Evolutionary conservation across 2,113 vertebrate genomes (phyloP).

Genomic region (Manacus vitellinus): DNA sequence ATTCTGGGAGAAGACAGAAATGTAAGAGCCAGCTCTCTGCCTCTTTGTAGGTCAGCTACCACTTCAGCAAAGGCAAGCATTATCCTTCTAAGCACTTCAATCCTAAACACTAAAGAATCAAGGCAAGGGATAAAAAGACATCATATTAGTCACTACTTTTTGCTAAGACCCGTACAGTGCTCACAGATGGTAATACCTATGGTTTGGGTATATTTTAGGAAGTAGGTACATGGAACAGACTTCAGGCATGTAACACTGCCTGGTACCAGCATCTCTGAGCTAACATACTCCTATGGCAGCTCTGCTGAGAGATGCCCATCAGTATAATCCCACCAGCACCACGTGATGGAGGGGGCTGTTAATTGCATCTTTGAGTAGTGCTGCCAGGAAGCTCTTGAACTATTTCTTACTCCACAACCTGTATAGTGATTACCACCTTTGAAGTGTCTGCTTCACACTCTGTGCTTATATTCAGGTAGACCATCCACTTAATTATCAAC

Average conservation of each 20-base stretch:
- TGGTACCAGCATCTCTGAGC: not conserved
- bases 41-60: not conserved
- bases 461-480: not conserved
- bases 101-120: not conserved
- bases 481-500: not conserved
- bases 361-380: not conserved
- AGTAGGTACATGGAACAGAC: not conserved
- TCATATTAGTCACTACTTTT: not conserved
- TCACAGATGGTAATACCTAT: not conserved
- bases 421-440: not conserved
- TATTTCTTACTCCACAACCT: not conserved
- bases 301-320: not conserved
- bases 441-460: not conserved
- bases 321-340: not conserved
- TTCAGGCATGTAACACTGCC: not conserved
- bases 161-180: not conserved
- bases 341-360: accelerated
- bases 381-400: not conserved
- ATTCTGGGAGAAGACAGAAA: not conserved
- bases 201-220: not conserved
- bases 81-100: not conserved
- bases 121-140: not conserved
- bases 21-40: not conserved
- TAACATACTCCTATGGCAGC: not conserved
- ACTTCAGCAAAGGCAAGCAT: not conserved